These are phyloP conservation scores for Accipiter virgatus DNA, from an alignment of 2,113 vertebrate genomes.

Conservation along the genomic window DNA sequence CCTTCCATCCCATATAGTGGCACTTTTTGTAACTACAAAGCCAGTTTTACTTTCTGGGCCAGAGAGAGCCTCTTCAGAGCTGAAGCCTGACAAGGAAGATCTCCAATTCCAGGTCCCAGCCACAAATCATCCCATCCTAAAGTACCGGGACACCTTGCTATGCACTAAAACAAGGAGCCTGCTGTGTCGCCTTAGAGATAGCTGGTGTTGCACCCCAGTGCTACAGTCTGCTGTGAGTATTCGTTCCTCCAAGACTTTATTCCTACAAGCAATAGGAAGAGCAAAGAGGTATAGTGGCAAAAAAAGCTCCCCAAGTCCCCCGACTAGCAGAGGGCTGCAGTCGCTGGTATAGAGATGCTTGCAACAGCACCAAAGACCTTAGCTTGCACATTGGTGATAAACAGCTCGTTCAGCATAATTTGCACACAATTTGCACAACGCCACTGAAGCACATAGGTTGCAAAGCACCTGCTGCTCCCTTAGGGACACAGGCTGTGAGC, in stretches of 20 bases:
- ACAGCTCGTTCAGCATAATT: neutral
- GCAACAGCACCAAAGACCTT: neutral
- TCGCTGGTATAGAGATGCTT: neutral
- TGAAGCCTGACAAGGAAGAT: neutral
- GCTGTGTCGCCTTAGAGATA: rapidly evolving
- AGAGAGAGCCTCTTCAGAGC: neutral
- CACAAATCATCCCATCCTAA: neutral
- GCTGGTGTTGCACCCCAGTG: neutral
- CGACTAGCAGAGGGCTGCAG: neutral
- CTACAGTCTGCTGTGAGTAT: neutral
- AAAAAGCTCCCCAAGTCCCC: neutral
- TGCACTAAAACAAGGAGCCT: neutral
- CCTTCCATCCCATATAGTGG: neutral
- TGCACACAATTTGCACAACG: neutral
- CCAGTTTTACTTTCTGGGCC: neutral
- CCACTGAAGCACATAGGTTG: rapidly evolving
- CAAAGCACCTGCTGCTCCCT: neutral
- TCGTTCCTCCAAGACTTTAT: neutral
- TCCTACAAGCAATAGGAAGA: neutral
- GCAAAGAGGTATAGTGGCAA: neutral
- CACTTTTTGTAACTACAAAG: neutral
- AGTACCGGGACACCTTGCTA: neutral
- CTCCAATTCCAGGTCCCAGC: neutral
- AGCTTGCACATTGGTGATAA: neutral
- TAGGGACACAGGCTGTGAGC: neutral